phyloP scores from a whole-genome alignment of 2,888 invertebrate species.

The Philopedon plagiatum region DNA sequence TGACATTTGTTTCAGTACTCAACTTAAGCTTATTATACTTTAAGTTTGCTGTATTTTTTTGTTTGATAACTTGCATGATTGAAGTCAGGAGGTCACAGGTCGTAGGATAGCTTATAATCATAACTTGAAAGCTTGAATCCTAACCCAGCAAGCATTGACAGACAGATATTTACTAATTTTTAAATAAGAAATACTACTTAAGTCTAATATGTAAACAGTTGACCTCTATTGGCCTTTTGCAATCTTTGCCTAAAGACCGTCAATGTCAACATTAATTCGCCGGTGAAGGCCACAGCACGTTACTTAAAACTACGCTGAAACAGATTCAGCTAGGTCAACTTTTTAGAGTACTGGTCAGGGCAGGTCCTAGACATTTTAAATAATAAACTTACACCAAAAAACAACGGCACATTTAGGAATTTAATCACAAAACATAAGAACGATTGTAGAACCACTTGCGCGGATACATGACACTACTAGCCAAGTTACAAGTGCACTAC shows the following conservation, averaged over 20 bases:
- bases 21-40: background rate
- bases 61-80: conserved; percentile 59
- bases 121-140: conserved; percentile 39
- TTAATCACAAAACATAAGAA: conserved; percentile 67
- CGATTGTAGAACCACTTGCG: conserved; percentile 68
- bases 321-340: conserved; percentile 47
- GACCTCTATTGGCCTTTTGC: conserved; percentile 70
- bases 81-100: conserved; percentile 62
- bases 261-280: conserved; percentile 70
- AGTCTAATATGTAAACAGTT: conserved; percentile 64
- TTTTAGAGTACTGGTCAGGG: conserved; percentile 18
- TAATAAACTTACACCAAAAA: conserved; percentile 65
- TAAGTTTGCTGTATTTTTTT: conserved; percentile 2
- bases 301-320: conserved; percentile 58
- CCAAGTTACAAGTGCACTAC: conserved; percentile 70
- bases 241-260: conserved; percentile 68
- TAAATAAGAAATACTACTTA: conserved; percentile 15
- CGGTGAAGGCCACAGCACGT: conserved; percentile 69
- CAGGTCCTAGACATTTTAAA: conserved; percentile 22
- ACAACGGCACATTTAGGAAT: conserved; percentile 62
- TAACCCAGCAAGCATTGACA: conserved; percentile 21
- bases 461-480: conserved; percentile 70
- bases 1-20: background rate
- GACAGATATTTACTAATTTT: conserved; percentile 17
- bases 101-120: conserved; percentile 54